Conservation (phyloP, 2,797 vertebrate species). For the Coluber constrictor region DNA sequence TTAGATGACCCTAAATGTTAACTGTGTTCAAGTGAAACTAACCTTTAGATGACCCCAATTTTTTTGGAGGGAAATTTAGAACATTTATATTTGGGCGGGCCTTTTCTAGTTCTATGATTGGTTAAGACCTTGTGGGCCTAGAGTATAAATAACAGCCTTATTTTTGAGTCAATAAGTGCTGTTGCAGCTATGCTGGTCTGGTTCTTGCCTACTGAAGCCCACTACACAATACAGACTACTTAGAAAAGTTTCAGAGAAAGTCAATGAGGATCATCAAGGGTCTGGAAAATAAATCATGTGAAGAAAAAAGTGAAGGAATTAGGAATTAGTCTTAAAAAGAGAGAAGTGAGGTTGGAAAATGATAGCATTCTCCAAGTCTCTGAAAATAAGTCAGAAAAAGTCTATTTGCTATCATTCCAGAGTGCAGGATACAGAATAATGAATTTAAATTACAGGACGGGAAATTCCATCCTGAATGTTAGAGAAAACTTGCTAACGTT, state of each 20-base stretch:
- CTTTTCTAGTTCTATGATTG: no score
- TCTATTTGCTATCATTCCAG: neutral
- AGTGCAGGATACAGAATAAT: neutral
- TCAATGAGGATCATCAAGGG: neutral
- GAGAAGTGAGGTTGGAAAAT: neutral
- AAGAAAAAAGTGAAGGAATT: neutral
- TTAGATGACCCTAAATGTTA: no score
- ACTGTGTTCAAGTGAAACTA: no score
- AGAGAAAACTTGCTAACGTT: neutral
- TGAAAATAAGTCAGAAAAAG: neutral
- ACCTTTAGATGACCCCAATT: no score
- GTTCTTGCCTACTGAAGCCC: no score
- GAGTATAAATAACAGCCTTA: no score
- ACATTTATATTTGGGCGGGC: no score
- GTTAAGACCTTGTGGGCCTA: no score
- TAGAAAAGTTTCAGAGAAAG: neutral
- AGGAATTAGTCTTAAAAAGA: neutral
- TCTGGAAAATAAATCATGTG: neutral
- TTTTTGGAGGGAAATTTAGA: no score
- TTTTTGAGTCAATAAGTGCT: no score
- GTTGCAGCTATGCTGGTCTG: no score
- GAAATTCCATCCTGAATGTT: neutral
- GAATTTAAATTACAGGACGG: neutral
- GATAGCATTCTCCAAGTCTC: neutral
- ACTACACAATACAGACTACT: neutral